Percentiles rank a stretch among this genome's conserved stretches.
These are phyloP conservation scores for Diadromus collaris DNA, from an alignment of 2,888 invertebrate species.

Conservation along the genomic window DNA sequence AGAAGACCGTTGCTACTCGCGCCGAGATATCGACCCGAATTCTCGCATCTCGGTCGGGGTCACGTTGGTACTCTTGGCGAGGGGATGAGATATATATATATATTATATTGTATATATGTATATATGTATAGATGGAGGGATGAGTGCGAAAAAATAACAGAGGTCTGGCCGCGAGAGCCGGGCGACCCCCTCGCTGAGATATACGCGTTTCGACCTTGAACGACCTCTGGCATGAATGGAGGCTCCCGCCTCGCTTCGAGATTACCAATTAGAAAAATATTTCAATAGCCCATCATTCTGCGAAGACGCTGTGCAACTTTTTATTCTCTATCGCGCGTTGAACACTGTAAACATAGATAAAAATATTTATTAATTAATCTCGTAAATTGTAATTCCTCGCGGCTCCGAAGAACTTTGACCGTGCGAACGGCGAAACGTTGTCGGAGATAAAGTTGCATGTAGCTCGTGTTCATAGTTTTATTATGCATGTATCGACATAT, in stretches of 20 bases:
- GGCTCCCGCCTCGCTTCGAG: slow-evolving; percentile 19
- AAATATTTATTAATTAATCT: neutral
- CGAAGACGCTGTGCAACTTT: neutral
- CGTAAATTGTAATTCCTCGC: neutral
- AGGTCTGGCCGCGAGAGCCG: slow-evolving; percentile 21
- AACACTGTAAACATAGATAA: neutral
- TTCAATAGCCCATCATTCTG: neutral
- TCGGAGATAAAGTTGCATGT: neutral
- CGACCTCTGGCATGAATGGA: slow-evolving; percentile 63
- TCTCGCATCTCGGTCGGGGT: slow-evolving; percentile 57
- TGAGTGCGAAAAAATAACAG: neutral
- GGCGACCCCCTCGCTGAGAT: slow-evolving; percentile 15
- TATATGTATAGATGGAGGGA: neutral
- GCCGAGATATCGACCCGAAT: slow-evolving; percentile 56
- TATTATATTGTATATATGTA: neutral
- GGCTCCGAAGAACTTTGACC: neutral
- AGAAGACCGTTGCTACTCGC: slow-evolving; percentile 1
- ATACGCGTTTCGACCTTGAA: slow-evolving; percentile 67
- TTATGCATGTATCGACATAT: no score
- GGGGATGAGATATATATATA: neutral
- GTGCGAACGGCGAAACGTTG: neutral
- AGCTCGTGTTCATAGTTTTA: no score
- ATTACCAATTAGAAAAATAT: slow-evolving; percentile 12
- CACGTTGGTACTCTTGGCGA: slow-evolving; percentile 55
- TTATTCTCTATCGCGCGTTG: neutral